Base-by-base conservation (phyloP, 2,888 invertebrate species). In the Pyrrhia umbra region DNA sequence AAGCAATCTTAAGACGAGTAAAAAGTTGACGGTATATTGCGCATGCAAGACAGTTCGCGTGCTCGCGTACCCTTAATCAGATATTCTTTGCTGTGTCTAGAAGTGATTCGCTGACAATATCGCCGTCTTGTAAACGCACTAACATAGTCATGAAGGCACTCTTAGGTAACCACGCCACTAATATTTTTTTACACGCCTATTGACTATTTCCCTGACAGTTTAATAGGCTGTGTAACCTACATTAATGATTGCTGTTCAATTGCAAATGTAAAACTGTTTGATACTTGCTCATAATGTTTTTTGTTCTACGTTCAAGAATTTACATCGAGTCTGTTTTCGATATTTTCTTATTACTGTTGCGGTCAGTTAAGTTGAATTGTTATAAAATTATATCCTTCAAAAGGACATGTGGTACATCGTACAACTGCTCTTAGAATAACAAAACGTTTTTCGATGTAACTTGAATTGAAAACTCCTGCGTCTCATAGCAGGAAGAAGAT, bases 11-110 rank as follows among this genome's bases (percentile, higher is more conserved):
- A 57, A 73, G 71, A 74, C 58, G 71, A 75, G 75, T 83, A 89
- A 89, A 88, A 88, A 86, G 79, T 83, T 72, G 80, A 84, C 79
- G 64, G 15, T 27, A 4, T 21, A 42, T 72, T 83, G 75, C 74
- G 79, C 81, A 79, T 83, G 81, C 80, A 43, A 57, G 65, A 75
- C 72, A 72, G 84, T 82, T 90, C 75, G 91, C 89, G 89, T 90
- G 90, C 79, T 79, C 60, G 68, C 62, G 52, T 76, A 80, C 75
- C 67, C 65, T 85, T 86, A 85, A 91, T 89, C 88, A 86, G 86
- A 86, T 85, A 71, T 83, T 85, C 82, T 82, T 86, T 86, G 84
- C 84, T 81, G 79, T 78, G 64, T 75, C 76, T 65, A 58, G 70
- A 80, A 77, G 75, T 79, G 62, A 74, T 75, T 79, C 75, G 67